These are phyloP conservation scores for Drosophila eugracilis DNA, from an alignment of 1,140 invertebrate species.

Conservation along the genomic window DNA sequence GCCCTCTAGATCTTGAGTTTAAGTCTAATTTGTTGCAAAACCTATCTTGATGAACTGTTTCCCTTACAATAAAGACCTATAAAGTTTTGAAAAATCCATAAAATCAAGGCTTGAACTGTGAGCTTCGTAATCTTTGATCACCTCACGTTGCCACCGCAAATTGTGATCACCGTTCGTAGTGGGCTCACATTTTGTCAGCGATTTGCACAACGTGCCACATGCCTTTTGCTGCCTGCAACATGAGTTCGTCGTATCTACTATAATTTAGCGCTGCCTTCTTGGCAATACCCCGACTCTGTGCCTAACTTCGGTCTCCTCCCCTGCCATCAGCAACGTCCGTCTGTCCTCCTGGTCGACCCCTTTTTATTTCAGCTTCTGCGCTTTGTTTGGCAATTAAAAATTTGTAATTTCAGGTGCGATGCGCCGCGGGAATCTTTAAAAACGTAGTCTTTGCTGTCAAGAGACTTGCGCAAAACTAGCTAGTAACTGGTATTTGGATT, in stretches of 20 bases:
- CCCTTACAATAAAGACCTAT: not conserved
- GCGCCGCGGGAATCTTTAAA: conserved; percentile 61
- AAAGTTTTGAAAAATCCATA: not conserved
- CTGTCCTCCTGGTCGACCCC: not conserved
- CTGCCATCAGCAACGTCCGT: conserved; percentile 24
- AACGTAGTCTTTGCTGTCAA: conserved; percentile 40
- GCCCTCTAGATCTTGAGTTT: no score
- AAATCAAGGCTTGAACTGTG: not conserved
- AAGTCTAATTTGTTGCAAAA: not conserved
- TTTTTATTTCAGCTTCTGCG: conserved; percentile 35
- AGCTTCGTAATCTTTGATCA: conserved; percentile 15
- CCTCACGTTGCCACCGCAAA: conserved; percentile 40
- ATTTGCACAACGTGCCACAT: conserved; percentile 78
- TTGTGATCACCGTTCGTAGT: conserved; percentile 27
- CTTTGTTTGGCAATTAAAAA: conserved; percentile 68
- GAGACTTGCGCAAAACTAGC: conserved; percentile 54
- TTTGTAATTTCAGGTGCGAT: conserved; percentile 66
- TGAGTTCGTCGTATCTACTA: conserved; percentile 58
- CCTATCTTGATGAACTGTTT: not conserved
- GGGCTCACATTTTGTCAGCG: conserved; percentile 75
- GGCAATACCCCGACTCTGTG: conserved; percentile 64
- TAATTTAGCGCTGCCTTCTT: conserved; percentile 68
- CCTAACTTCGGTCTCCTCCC: conserved; percentile 33
- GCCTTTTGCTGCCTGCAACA: conserved; percentile 52
- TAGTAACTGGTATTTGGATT: conserved; percentile 2